Percentiles rank a stretch among this genome's conserved stretches.
phyloP scores from a whole-genome alignment of 2,888 invertebrate genomes.

The Pseudococcus viburni region DNA sequence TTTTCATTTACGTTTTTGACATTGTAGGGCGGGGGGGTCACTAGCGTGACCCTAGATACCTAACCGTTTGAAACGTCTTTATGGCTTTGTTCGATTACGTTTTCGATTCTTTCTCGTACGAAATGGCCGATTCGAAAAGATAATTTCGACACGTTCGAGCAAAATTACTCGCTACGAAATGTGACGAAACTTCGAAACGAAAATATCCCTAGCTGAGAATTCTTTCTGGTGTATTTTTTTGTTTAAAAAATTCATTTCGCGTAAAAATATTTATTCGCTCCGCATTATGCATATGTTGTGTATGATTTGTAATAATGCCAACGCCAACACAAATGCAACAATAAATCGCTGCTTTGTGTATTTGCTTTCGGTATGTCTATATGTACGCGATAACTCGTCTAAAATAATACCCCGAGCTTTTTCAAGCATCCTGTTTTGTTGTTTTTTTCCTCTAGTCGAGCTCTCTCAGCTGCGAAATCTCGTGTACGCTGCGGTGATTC shows the following conservation, averaged over 20 bases:
- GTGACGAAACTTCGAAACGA: background rate
- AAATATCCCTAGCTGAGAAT: constrained; percentile 14
- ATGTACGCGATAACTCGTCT: background rate
- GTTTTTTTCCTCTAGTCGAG: background rate
- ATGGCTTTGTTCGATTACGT: constrained; percentile 17
- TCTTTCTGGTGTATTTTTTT: background rate
- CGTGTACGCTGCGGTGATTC: constrained; percentile 6
- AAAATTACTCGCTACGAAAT: background rate
- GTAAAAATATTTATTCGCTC: constrained; percentile 5
- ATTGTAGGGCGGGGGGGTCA: no score
- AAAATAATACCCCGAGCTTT: constrained; percentile 37
- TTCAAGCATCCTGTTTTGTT: constrained; percentile 11
- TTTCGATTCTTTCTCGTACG: constrained; percentile 3
- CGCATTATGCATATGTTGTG: background rate
- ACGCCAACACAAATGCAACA: constrained; percentile 7
- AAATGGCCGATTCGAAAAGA: background rate
- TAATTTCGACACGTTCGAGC: background rate
- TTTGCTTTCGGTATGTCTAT: background rate
- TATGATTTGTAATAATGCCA: constrained; percentile 26
- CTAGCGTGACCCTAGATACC: no score
- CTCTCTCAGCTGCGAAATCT: background rate
- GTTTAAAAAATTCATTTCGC: constrained; percentile 1
- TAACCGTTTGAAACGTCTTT: constrained; percentile 22
- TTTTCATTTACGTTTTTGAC: no score
- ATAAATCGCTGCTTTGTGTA: constrained; percentile 4